A percentile compares a stretch with the other conserved stretches of the same genome.
Conservation (phyloP, 2,888 invertebrate genomes). For the Pristionchus japonicus region DNA sequence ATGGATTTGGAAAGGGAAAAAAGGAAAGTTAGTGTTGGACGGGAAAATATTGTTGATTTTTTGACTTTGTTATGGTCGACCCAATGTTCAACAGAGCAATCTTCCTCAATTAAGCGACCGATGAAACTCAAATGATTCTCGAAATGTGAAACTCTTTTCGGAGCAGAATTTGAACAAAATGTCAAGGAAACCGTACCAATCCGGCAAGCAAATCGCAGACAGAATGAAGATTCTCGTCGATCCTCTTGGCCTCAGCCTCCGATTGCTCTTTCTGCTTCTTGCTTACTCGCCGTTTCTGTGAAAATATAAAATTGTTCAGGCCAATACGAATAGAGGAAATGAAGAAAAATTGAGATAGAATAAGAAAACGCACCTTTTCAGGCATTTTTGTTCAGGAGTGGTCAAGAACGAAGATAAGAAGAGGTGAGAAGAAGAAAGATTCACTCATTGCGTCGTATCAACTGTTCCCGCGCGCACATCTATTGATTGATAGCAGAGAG, state of each 20-base stretch:
- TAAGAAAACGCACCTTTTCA: not conserved
- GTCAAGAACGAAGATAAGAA: not conserved
- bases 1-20: too few species aligned
- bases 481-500: not conserved
- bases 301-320: not conserved
- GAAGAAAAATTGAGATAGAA: not conserved
- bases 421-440: not conserved
- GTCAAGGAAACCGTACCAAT: conserved; percentile 16
- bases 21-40: too few species aligned
- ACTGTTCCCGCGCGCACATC: not conserved
- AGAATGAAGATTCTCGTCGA: not conserved
- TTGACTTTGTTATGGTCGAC: too few species aligned
- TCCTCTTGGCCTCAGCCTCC: conserved; percentile 15
- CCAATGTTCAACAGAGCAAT: too few species aligned
- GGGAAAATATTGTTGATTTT: too few species aligned
- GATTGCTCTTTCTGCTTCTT: not conserved
- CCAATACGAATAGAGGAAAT: not conserved
- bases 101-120: not conserved
- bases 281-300: not conserved
- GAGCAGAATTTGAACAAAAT: too few species aligned
- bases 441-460: not conserved
- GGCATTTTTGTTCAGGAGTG: not conserved
- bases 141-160: too few species aligned
- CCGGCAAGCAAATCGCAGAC: conserved; percentile 19
- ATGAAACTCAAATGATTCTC: not conserved